phyloP scores from a whole-genome alignment of 2,113 vertebrate genomes.

The Axis porcinus region DNA sequence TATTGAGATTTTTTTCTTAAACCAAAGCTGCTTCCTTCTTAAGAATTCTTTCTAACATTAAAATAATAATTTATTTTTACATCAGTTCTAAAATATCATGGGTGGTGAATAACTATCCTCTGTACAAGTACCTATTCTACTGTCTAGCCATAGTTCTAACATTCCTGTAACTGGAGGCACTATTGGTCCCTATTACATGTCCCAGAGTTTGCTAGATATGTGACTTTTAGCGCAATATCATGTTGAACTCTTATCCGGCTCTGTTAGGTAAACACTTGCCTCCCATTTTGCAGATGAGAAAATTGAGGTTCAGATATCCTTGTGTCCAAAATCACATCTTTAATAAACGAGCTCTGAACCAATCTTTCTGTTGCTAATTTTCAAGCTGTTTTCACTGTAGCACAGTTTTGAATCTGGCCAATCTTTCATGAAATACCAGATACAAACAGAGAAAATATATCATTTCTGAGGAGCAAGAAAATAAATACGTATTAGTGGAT shows the following conservation, averaged over 20 bases:
- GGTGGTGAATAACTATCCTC: neutral
- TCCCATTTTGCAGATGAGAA: constrained; percentile 4
- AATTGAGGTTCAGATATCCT: neutral
- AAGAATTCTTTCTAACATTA: neutral
- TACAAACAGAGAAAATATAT: constrained; percentile 41
- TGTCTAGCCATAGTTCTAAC: neutral
- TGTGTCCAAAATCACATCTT: neutral
- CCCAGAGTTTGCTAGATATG: neutral
- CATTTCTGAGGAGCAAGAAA: constrained; percentile 40
- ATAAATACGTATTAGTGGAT: constrained; percentile 59
- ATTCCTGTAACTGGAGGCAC: neutral
- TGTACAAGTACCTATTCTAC: neutral
- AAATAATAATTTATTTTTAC: constrained; percentile 11
- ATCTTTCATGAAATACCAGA: constrained; percentile 33
- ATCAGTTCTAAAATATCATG: neutral
- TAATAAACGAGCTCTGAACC: neutral
- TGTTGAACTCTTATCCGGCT: neutral
- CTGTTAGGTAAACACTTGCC: neutral
- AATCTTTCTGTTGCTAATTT: constrained; percentile 15
- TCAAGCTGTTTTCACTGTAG: neutral
- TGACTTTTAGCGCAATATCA: neutral
- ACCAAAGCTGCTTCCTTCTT: neutral
- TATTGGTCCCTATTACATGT: neutral
- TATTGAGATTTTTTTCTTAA: neutral
- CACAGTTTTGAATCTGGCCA: constrained; percentile 2